phyloP scores from a whole-genome alignment of 92 coral and sea anemone genomes.

The Muricea muricata region DNA sequence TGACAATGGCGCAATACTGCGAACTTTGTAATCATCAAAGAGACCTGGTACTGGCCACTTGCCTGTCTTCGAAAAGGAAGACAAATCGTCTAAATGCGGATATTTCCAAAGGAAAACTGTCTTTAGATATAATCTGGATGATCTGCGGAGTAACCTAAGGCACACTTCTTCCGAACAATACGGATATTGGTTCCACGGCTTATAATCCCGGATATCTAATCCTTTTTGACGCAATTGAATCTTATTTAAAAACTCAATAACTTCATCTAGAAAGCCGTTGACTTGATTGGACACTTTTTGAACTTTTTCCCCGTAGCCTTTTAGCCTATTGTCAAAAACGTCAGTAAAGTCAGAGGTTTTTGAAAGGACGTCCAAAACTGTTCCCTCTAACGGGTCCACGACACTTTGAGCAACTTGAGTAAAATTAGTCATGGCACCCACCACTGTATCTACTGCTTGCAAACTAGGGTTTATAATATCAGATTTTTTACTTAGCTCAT shows the following conservation, averaged over 20 bases:
- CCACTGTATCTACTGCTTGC: slow-evolving; percentile 75
- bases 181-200: slow-evolving; percentile 77
- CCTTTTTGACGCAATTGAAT: slow-evolving; percentile 91
- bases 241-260: slow-evolving; percentile 77
- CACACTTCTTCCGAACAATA: slow-evolving; percentile 89
- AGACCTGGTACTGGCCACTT: slow-evolving; percentile 94
- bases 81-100: slow-evolving; percentile 93
- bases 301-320: slow-evolving; percentile 66
- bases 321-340: slow-evolving; percentile 74
- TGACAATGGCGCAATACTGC: slow-evolving; percentile 78
- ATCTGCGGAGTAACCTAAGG: slow-evolving; percentile 76
- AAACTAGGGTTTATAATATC: slow-evolving; percentile 75
- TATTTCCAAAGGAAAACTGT: slow-evolving; percentile 87
- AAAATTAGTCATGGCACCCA: slow-evolving; percentile 73
- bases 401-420: slow-evolving; percentile 70
- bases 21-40: slow-evolving; percentile 90
- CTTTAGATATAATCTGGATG: slow-evolving; percentile 77
- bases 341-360: slow-evolving; percentile 82
- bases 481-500: slow-evolving; percentile 72
- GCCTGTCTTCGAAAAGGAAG: slow-evolving; percentile 79
- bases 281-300: slow-evolving; percentile 67
- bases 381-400: slow-evolving; percentile 71
- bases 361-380: slow-evolving; percentile 77
- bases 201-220: slow-evolving; percentile 72
- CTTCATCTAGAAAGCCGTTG: slow-evolving; percentile 72